A percentile compares a stretch with the other conserved stretches of the same genome.
These are phyloP conservation scores for Blastobasis adustella DNA, from an alignment of 2,888 invertebrate genomes.

Conservation along the genomic window DNA sequence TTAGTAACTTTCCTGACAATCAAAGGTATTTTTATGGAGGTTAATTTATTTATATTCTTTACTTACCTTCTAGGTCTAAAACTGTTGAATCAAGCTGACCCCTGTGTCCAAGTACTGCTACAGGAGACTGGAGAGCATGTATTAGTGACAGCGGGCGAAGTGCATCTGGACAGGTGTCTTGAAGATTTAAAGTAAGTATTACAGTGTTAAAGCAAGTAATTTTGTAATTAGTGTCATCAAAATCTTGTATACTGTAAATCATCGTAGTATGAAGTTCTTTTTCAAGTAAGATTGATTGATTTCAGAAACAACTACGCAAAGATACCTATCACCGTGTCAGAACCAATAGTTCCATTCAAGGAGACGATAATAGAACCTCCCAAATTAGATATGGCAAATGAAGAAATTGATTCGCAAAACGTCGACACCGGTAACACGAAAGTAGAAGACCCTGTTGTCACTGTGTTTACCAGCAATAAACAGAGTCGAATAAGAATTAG, in stretches of 20 bases:
- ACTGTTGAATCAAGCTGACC: slow-evolving; percentile 94
- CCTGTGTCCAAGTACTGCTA: slow-evolving; percentile 91
- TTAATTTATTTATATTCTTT: too few species aligned
- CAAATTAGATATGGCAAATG: slow-evolving; percentile 89
- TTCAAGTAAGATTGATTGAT: neutral
- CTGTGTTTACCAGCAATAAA: slow-evolving; percentile 81
- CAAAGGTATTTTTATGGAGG: too few species aligned
- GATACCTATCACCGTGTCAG: slow-evolving; percentile 91
- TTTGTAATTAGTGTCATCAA: too few species aligned
- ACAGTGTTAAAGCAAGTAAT: neutral
- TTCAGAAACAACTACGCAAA: slow-evolving; percentile 83
- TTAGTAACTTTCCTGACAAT: too few species aligned
- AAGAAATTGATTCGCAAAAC: slow-evolving; percentile 81
- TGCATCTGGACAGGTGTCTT: slow-evolving; percentile 96
- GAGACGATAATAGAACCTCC: slow-evolving; percentile 93
- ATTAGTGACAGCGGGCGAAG: slow-evolving; percentile 95
- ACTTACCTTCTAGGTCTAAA: slow-evolving; percentile 77
- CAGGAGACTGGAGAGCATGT: slow-evolving; percentile 97
- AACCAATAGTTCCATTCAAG: slow-evolving; percentile 96
- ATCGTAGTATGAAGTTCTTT: too few species aligned
- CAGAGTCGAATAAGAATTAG: slow-evolving; percentile 82
- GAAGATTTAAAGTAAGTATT: slow-evolving; percentile 84
- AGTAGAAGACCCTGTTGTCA: slow-evolving; percentile 69
- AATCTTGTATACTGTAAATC: too few species aligned
- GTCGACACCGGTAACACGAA: slow-evolving; percentile 60